Evolutionary conservation across 1,140 invertebrate genomes (phyloP).

Genomic region (Heliconius eleuchia): DNA sequence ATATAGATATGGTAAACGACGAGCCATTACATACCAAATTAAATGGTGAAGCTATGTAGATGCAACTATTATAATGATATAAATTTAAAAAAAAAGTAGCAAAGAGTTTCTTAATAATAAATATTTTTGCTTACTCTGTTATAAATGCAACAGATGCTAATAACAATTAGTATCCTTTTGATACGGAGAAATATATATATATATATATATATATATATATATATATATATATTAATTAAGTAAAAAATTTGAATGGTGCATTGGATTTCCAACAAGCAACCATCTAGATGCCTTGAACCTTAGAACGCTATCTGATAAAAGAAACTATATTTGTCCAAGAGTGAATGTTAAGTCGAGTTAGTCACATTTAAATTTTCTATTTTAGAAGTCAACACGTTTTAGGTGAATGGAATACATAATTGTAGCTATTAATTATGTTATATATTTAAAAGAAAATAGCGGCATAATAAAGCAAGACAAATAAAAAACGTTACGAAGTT

Average conservation of each 20-base stretch:
- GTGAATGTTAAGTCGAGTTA: neutral
- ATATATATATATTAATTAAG: neutral
- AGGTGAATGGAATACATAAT: neutral
- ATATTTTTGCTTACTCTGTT: too few relatives aligned
- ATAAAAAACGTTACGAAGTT: too few relatives aligned
- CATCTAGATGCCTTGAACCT: neutral
- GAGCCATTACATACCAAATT: too few relatives aligned
- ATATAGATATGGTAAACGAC: too few relatives aligned
- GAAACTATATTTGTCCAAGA: neutral
- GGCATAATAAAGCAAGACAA: too few relatives aligned
- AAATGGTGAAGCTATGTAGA: neutral
- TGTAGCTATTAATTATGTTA: neutral
- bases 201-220: too few relatives aligned
- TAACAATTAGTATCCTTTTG: too few relatives aligned
- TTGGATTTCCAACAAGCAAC: neutral
- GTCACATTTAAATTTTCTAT: neutral
- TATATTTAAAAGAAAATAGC: too few relatives aligned
- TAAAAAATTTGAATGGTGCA: neutral
- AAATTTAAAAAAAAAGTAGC: neutral
- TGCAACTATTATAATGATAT: neutral
- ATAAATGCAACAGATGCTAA: too few relatives aligned
- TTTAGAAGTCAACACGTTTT: neutral
- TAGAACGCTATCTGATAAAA: slow-evolving; percentile 6
- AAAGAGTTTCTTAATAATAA: too few relatives aligned
- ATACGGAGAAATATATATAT: too few relatives aligned